Base-by-base conservation (phyloP, 1,140 invertebrate genomes). In the Camponotus pennsylvanicus region DNA sequence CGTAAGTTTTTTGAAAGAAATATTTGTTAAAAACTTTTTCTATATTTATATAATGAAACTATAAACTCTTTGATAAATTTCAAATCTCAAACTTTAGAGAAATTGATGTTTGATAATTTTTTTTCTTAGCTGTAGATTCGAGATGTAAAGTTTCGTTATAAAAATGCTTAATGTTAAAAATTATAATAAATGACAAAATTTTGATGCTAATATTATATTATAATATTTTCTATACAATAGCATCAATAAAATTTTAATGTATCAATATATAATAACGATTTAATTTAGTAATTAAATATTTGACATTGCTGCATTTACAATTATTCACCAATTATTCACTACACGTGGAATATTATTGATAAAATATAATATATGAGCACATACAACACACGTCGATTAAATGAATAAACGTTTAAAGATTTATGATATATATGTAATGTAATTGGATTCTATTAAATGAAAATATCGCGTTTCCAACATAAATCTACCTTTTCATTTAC, bases 251-350 rank as follows among this genome's bases (percentile, higher is more conserved):
- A 61, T 83, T 63, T 83, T 83, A 75, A 83, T 34, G 71, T 57
- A n/a, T 69, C 34, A 45, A 73, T 55, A 73, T 55, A 80, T 80
- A 69, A 75, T 75, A 27, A 61, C 27, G 45, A 49, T 57, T 49
- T 55, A 83, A 83, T 83, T 83, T 83, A 61, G 4, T 83, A 61
- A 83, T 83, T 61, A 83, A 83, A 83, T 83, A 75, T 83, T 83
- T 75, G 69, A 61, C 79, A 55, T 75, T 83, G 27, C 69, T 37
- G 32, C 55, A 75, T 83, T 49, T 37, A 49, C 34, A 80, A 80
- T 52, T 52, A 52, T 18, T 18, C 49, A 18, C 15, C 18, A 52
- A 69, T 80, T 80, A 80, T 73, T 83, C 55, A 15, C 13, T 63
- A 40, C n/a, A 27, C 52, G 6, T 57, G 70, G 21, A 61, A 73